These are phyloP conservation scores for Lithophane ornitopus DNA, from an alignment of 2,888 invertebrate species.

Conservation along the genomic window DNA sequence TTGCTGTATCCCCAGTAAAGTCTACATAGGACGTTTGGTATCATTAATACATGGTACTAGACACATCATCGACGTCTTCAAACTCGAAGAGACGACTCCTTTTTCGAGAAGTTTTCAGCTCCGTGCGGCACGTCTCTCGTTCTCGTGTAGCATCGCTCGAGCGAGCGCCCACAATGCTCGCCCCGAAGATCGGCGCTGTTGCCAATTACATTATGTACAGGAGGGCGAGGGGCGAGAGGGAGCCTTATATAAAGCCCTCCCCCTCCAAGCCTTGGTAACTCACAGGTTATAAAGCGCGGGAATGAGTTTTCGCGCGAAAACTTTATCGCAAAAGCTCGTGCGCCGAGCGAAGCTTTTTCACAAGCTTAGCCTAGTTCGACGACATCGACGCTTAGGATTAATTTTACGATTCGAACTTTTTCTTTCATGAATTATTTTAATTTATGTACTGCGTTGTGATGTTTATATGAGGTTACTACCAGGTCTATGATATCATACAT, in stretches of 20 bases:
- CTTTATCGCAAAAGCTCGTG: constrained; percentile 81
- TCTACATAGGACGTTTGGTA: background rate
- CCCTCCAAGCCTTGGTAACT: constrained; percentile 79
- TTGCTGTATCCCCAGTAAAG: background rate
- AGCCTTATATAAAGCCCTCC: constrained; percentile 77
- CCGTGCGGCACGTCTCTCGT: constrained; percentile 29
- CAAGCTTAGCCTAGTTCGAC: constrained; percentile 75
- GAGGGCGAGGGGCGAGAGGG: constrained; percentile 69
- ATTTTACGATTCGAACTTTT: constrained; percentile 59
- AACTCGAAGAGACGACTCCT: constrained; percentile 3
- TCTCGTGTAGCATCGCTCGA: constrained; percentile 72
- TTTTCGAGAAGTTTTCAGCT: constrained; percentile 56
- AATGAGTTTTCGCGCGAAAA: constrained; percentile 88
- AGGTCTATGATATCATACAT: background rate
- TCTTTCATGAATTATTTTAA: constrained; percentile 38
- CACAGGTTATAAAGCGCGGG: constrained; percentile 87
- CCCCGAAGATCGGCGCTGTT: constrained; percentile 72
- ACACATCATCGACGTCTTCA: constrained; percentile 23
- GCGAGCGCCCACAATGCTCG: constrained; percentile 78
- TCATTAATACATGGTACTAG: background rate
- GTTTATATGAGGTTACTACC: background rate
- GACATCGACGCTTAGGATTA: constrained; percentile 63
- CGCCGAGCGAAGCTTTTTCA: constrained; percentile 77
- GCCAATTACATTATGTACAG: constrained; percentile 83
- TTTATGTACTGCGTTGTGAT: constrained; percentile 19